phyloP scores from a whole-genome alignment of 2,113 vertebrate genomes.

The Symphodus melops region DNA sequence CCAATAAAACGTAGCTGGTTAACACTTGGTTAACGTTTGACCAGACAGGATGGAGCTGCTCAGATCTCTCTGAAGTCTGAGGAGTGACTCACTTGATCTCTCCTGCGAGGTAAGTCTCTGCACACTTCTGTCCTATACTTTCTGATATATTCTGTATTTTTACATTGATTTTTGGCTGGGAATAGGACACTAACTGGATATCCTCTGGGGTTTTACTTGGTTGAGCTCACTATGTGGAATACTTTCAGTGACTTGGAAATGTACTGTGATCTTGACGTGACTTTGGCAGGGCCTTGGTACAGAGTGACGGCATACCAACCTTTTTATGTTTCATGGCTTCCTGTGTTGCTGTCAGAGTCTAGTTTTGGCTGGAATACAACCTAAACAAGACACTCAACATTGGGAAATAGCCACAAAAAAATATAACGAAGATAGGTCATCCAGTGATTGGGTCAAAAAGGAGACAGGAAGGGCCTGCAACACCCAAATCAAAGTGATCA shows the following conservation, averaged over 20 bases:
- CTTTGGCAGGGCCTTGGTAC: constrained; percentile 63
- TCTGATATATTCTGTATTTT: constrained; percentile 20
- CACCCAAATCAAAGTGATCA: neutral
- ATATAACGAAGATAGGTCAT: constrained; percentile 26
- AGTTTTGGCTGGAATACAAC: neutral
- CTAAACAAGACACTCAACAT: neutral
- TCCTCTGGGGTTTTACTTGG: neutral
- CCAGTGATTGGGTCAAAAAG: neutral
- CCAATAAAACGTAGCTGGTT: constrained; percentile 80
- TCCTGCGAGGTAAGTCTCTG: constrained; percentile 67
- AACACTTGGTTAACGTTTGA: constrained; percentile 80
- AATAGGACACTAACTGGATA: neutral
- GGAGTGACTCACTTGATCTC: constrained; percentile 59
- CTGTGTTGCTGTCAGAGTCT: neutral
- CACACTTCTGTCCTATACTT: neutral
- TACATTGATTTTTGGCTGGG: neutral
- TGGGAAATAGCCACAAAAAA: neutral
- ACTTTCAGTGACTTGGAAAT: constrained; percentile 12
- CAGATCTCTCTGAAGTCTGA: constrained; percentile 33
- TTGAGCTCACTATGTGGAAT: neutral
- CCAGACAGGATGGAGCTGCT: constrained; percentile 57
- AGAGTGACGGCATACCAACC: constrained; percentile 1
- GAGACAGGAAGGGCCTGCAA: neutral
- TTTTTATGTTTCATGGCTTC: neutral
- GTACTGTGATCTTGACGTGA: constrained; percentile 71